phyloP scores from a whole-genome alignment of 1,140 invertebrate genomes.

The Metaphire vulgaris region DNA sequence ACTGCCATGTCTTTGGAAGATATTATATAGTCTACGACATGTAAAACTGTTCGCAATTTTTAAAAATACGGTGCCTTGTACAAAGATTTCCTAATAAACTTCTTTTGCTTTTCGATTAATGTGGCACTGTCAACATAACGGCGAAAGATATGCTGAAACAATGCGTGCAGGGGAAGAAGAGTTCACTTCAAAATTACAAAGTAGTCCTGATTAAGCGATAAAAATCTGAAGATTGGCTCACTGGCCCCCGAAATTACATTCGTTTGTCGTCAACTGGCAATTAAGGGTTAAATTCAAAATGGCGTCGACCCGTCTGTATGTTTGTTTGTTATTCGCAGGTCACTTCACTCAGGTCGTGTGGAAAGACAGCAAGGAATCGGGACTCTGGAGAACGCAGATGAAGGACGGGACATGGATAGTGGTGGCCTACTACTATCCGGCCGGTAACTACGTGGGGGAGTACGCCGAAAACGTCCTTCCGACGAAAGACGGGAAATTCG shows the following conservation, averaged over 20 bases:
- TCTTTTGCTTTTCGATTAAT: too few relatives aligned
- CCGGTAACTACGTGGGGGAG: constrained; percentile 68
- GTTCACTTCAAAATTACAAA: neutral
- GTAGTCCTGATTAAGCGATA: neutral
- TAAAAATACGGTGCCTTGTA: too few relatives aligned
- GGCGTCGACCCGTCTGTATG: neutral
- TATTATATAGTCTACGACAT: too few relatives aligned
- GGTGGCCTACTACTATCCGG: constrained; percentile 72
- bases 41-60: too few relatives aligned
- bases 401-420: constrained; percentile 61
- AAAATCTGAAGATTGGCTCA: neutral
- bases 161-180: neutral
- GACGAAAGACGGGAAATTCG: constrained; percentile 47
- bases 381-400: constrained; percentile 71
- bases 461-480: constrained; percentile 71
- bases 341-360: constrained; percentile 88
- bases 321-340: too few relatives aligned
- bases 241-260: neutral
- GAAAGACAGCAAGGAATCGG: constrained; percentile 68
- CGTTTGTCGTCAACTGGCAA: neutral
- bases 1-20: too few relatives aligned
- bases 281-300: neutral
- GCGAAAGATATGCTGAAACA: too few relatives aligned
- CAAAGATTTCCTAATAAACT: too few relatives aligned
- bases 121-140: too few relatives aligned